Conservation (phyloP, 64 coral and sea anemone genomes). For the Cladopsammia gracilis region DNA sequence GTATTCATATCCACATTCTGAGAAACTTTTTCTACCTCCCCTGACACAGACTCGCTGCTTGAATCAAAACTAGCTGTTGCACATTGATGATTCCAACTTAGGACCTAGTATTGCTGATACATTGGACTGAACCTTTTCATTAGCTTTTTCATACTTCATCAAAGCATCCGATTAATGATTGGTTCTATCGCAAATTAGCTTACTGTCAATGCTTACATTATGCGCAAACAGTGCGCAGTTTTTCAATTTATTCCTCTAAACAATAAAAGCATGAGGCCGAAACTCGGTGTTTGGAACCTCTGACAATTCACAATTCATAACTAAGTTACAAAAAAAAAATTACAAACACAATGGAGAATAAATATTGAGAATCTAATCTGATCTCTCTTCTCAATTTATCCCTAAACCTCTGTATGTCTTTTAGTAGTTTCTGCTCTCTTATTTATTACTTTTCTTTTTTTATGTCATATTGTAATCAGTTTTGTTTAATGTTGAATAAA, state of each 20-base stretch:
- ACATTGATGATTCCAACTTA: slow-evolving; percentile 42
- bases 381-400: no score
- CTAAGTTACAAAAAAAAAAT: no score
- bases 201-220: slow-evolving; percentile 14
- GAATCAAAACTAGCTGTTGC: background rate
- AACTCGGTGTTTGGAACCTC: no score
- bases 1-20: slow-evolving; percentile 16
- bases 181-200: slow-evolving; percentile 54
- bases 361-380: no score
- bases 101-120: slow-evolving; percentile 29
- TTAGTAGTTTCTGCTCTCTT: no score
- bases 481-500: no score
- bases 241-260: slow-evolving; percentile 19
- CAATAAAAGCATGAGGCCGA: no score
- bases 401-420: no score
- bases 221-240: slow-evolving; percentile 12
- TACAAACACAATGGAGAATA: no score
- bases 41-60: background rate
- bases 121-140: slow-evolving; percentile 19
- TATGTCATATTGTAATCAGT: no score
- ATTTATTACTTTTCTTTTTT: no score
- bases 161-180: slow-evolving; percentile 9
- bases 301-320: no score
- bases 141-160: background rate
- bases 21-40: slow-evolving; percentile 5